Base-by-base conservation (phyloP, 2,888 invertebrate genomes). In the Pandemis heparana region DNA sequence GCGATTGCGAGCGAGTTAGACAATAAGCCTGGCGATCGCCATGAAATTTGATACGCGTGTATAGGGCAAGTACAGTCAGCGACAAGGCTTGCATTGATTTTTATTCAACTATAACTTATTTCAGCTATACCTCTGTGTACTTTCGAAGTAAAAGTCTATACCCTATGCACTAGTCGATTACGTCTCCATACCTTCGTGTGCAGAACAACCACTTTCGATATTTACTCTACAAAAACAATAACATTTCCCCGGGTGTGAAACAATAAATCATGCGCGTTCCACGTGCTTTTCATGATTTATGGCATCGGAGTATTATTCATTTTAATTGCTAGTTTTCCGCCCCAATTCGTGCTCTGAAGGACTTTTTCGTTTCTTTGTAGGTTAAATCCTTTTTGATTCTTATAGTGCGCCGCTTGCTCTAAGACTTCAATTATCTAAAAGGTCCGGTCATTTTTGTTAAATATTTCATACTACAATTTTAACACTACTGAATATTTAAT, bases 261-360 rank as follows among this genome's bases (percentile, higher is more conserved):
- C 65, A 9, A 70, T 74, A 60, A 74, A 74, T 74, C 74, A 74
- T 61, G 8, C 69, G 64, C 48, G 59, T 65, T 74, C 60, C 69
- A 74, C 74, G 70, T 74, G 65, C 64, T 65, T 70, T 74, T 46
- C 70, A 64, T 74, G 69, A 74, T 74, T 74, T 74, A 74, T 70
- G 69, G 53, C 53, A 53, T 70, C 38, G 43, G 53, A 70, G 61
- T 74, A 69, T 71, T 71, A 74, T 71, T 71, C 71, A 74, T 74
- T 70, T 74, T 71, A 71, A 74, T 74, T 74, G 59, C 65, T 65
- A 70, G 60, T 70, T 74, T 74, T 74, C 74, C 70, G 70, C 74
- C 74, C 74, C 63, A 60, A 74, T 70, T 70, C 70, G 74, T 74
- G 69, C 53, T 41, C 48, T 39, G 38, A 18, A 48, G 18, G 39